Percentiles rank a stretch among this genome's conserved stretches.
phyloP scores from a whole-genome alignment of 2,113 vertebrate genomes.

The Porphyrio hochstetteri region DNA sequence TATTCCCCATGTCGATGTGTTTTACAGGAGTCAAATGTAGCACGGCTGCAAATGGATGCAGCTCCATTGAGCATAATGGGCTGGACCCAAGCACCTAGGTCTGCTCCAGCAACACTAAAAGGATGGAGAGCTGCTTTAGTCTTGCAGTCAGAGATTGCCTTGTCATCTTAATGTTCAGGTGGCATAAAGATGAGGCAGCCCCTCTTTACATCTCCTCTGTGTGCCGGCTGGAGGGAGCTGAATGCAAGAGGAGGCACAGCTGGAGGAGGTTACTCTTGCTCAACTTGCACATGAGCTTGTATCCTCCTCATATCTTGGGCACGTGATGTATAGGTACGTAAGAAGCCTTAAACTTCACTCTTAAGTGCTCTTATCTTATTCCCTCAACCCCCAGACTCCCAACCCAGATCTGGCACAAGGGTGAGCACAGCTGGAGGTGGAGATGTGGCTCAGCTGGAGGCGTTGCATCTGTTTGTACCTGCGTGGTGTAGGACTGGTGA shows the following conservation, averaged over 20 bases:
- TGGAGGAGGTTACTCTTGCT: neutral
- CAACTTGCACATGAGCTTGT: neutral
- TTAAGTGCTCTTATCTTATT: neutral
- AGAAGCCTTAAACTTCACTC: neutral
- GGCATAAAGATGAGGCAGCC: conserved; percentile 31
- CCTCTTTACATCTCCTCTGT: neutral
- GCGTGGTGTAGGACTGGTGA: neutral
- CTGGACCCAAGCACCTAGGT: conserved; percentile 30
- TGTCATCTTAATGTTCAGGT: conserved; percentile 45
- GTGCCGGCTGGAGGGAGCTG: neutral
- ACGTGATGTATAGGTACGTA: neutral
- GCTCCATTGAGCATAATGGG: conserved; percentile 36
- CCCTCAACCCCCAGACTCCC: neutral
- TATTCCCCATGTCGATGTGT: conserved; percentile 1
- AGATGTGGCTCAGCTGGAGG: neutral
- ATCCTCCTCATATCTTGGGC: neutral
- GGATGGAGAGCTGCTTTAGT: neutral
- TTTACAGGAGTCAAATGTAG: conserved; percentile 37
- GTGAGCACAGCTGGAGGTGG: neutral
- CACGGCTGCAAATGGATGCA: neutral
- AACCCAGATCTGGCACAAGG: neutral
- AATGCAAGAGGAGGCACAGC: neutral
- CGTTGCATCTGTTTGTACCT: neutral
- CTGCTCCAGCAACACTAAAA: neutral
- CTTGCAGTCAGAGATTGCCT: neutral